Evolutionary conservation across 2,888 invertebrate genomes (phyloP).

Genomic region (Leucophenga maculata): DNA sequence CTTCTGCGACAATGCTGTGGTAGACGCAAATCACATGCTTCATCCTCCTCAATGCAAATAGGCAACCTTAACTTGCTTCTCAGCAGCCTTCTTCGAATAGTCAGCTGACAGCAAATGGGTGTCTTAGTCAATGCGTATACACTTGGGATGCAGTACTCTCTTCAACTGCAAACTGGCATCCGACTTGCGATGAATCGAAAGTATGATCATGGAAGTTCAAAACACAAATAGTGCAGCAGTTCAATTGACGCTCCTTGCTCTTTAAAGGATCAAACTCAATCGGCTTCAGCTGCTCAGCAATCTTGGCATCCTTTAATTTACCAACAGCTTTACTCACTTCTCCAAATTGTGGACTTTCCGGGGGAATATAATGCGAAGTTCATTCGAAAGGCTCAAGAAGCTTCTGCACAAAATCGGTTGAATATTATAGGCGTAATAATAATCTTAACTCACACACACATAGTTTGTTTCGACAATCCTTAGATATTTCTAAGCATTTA

Average conservation of each 20-base stretch:
- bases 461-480: no score
- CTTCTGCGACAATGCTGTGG: slow-evolving; percentile 72
- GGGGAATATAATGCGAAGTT: no score
- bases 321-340: slow-evolving; percentile 72
- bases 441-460: no score
- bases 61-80: slow-evolving; percentile 73
- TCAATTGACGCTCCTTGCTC: slow-evolving; percentile 77
- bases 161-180: slow-evolving; percentile 87
- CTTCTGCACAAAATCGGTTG: no score
- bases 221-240: slow-evolving; percentile 92
- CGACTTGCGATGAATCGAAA: slow-evolving; percentile 85
- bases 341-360: no score
- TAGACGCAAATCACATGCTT: slow-evolving; percentile 73
- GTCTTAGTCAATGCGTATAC: slow-evolving; percentile 86
- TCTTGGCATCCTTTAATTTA: slow-evolving; percentile 80
- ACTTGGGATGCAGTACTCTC: slow-evolving; percentile 88
- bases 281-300: slow-evolving; percentile 79
- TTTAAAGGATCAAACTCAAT: slow-evolving; percentile 81
- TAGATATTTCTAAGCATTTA: no score
- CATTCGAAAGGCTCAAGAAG: no score
- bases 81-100: slow-evolving; percentile 79
- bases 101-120: slow-evolving; percentile 84
- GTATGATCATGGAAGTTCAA: slow-evolving; percentile 85
- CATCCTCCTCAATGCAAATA: slow-evolving; percentile 75
- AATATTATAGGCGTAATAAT: no score